Evolutionary conservation across 2,797 vertebrate genomes (phyloP).

Genomic region (Cetoscarus ocellatus): DNA sequence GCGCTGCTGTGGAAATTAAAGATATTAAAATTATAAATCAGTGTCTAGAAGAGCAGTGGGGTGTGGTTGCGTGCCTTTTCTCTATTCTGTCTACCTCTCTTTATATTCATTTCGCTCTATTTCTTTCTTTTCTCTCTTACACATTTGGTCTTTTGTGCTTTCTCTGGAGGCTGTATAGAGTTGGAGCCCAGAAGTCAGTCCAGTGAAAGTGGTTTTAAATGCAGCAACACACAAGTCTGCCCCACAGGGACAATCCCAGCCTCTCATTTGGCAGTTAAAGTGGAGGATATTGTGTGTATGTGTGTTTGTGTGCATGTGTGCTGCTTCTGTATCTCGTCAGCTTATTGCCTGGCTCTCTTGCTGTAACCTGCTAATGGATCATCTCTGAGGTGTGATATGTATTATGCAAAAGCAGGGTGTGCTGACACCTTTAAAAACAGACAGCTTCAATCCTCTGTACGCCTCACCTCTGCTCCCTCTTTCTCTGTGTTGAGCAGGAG

Average conservation of each 20-base stretch:
- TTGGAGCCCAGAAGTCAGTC: slow-evolving; percentile 54
- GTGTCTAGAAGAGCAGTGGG: slow-evolving; percentile 83
- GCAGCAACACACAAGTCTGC: slow-evolving; percentile 50
- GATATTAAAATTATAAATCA: slow-evolving; percentile 98
- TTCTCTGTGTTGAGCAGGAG: slow-evolving; percentile 52
- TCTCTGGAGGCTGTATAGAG: slow-evolving; percentile 48
- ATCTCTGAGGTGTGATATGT: slow-evolving; percentile 84
- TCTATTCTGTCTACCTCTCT: slow-evolving; percentile 43
- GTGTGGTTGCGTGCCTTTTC: slow-evolving; percentile 60
- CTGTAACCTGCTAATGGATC: slow-evolving; percentile 85
- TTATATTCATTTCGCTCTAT: slow-evolving; percentile 41
- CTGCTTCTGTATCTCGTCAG: slow-evolving; percentile 60
- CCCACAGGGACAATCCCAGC: slow-evolving; percentile 51
- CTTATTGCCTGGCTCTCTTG: slow-evolving; percentile 70
- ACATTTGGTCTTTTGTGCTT: slow-evolving; percentile 49
- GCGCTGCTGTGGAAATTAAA: slow-evolving; percentile 90
- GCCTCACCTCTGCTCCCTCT: slow-evolving; percentile 63
- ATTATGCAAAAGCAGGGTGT: slow-evolving; percentile 84
- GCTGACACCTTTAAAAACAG: slow-evolving; percentile 83
- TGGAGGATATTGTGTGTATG: slow-evolving; percentile 43
- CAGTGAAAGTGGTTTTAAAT: slow-evolving; percentile 68
- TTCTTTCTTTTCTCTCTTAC: slow-evolving; percentile 46
- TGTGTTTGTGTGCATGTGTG: slow-evolving; percentile 40
- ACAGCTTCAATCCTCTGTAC: slow-evolving; percentile 68
- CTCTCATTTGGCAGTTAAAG: slow-evolving; percentile 59